These are phyloP conservation scores for Ondatra zibethicus DNA, from an alignment of 2,113 vertebrate species.

Conservation along the genomic window DNA sequence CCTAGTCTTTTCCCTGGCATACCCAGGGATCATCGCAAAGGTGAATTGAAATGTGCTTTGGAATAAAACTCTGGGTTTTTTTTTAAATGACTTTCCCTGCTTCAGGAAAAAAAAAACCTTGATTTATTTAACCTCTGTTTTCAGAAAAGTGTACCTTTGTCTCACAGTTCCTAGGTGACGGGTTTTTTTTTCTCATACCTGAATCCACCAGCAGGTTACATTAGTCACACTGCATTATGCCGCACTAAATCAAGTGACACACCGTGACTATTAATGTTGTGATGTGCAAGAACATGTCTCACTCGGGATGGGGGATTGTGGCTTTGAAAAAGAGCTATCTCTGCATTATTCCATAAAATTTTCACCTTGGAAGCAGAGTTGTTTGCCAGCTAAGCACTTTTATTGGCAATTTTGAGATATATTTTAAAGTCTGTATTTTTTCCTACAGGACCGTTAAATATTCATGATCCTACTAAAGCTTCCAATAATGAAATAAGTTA, in stretches of 20 bases:
- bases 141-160: constrained; percentile 66
- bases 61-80: constrained; percentile 6
- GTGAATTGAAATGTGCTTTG: constrained; percentile 47
- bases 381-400: constrained; percentile 71
- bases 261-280: constrained; percentile 77
- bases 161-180: constrained; percentile 67
- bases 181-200: constrained; percentile 69
- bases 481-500: constrained; percentile 56
- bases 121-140: constrained; percentile 75
- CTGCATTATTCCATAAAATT: constrained; percentile 72
- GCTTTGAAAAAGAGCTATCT: constrained; percentile 77
- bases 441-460: constrained; percentile 47
- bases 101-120: background rate
- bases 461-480: constrained; percentile 67
- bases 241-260: constrained; percentile 76
- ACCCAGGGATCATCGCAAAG: constrained; percentile 21
- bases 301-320: constrained; percentile 71
- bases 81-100: background rate
- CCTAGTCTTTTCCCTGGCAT: background rate
- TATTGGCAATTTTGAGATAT: constrained; percentile 55
- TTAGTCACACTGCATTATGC: constrained; percentile 81
- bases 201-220: constrained; percentile 66
- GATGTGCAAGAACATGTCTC: constrained; percentile 81
- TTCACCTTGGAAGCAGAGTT: constrained; percentile 73
- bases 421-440: constrained; percentile 64